These are phyloP conservation scores for Ceyx melanurus DNA, from an alignment of 2,113 vertebrate species.

Conservation along the genomic window DNA sequence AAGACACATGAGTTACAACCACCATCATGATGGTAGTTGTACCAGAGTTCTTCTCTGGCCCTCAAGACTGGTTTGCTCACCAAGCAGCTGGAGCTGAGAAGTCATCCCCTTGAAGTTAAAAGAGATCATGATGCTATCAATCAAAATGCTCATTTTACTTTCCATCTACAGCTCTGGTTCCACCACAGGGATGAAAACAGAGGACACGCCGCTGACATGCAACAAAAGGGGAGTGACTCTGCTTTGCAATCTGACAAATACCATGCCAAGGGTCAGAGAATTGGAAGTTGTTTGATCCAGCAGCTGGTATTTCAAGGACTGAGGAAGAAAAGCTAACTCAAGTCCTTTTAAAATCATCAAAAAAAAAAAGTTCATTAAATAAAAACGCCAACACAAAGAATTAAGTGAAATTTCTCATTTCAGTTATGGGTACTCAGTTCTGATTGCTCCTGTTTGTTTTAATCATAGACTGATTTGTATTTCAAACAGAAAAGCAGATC, in stretches of 20 bases:
- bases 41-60: background rate
- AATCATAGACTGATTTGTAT: background rate
- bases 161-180: background rate
- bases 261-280: background rate
- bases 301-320: background rate
- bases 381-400: background rate
- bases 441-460: background rate
- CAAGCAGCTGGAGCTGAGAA: background rate
- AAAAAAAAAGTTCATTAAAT: background rate
- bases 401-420: background rate
- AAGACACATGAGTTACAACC: background rate
- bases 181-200: background rate
- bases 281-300: background rate
- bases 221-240: background rate
- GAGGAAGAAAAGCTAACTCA: background rate
- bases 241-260: background rate
- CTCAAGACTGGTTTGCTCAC: background rate
- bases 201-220: rapidly evolving
- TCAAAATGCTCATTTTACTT: background rate
- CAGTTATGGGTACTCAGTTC: background rate
- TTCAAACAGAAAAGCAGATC: background rate
- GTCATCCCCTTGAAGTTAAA: background rate
- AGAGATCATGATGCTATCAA: background rate
- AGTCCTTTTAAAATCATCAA: background rate
- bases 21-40: background rate